phyloP scores from a whole-genome alignment of 2,888 invertebrate genomes.

The Cremastinae sp. region DNA sequence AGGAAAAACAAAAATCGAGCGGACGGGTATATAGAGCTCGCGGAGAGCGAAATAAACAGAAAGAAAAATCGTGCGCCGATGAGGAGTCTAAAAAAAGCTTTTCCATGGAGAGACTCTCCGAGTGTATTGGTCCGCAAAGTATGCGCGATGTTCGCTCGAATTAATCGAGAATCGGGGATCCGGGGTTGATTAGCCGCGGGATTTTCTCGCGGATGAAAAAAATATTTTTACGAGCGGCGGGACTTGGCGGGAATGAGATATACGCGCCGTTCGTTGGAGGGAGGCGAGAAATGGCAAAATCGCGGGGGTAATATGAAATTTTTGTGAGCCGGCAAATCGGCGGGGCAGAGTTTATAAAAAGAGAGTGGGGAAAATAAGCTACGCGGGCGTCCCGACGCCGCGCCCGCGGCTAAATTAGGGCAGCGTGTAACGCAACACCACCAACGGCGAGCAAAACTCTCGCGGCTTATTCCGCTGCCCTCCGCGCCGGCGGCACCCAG shows the following conservation, averaged over 20 bases:
- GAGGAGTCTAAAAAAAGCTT: slow-evolving; percentile 34
- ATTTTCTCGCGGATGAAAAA: not conserved
- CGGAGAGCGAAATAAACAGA: too few species aligned
- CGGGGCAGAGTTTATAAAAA: slow-evolving; percentile 57
- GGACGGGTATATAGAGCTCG: not conserved
- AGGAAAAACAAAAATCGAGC: not conserved
- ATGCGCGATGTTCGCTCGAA: not conserved
- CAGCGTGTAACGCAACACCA: slow-evolving; percentile 81
- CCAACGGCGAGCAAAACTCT: slow-evolving; percentile 66
- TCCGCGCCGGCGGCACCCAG: slow-evolving; percentile 18
- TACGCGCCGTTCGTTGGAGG: too few species aligned
- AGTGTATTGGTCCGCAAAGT: not conserved
- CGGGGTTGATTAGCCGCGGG: not conserved
- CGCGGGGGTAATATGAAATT: slow-evolving; percentile 69
- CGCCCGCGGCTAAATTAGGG: slow-evolving; percentile 79
- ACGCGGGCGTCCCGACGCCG: slow-evolving; percentile 69
- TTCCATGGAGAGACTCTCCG: not conserved
- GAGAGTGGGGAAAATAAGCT: slow-evolving; percentile 71
- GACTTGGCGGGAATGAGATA: not conserved
- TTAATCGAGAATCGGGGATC: not conserved
- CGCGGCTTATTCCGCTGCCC: slow-evolving; percentile 9
- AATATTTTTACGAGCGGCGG: not conserved
- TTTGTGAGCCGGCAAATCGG: slow-evolving; percentile 68
- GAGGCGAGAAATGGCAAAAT: slow-evolving; percentile 20
- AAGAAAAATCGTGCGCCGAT: not conserved